Base-by-base conservation (phyloP, 2,888 invertebrate genomes). In the Dryobotodes eremita region DNA sequence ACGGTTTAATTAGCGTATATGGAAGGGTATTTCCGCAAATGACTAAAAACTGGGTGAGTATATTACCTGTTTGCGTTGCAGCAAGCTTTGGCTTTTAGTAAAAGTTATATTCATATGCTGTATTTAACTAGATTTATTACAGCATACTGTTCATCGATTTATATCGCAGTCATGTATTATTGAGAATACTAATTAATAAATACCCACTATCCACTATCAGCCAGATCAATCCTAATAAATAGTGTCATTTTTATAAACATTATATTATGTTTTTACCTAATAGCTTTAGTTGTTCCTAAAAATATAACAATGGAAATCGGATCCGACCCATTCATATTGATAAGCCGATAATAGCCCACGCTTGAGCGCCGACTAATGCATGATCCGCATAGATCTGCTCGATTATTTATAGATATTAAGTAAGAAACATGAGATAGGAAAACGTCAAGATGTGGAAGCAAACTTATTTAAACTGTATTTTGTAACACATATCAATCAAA, bases 1-100 rank as follows among this genome's bases (percentile, higher is more conserved):
- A 74, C 68, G 31, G 53, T 69, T 70, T 65, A 75, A 78, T 88
- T 78, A 83, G 61, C 73, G 62, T 86, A 17, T 72, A 59, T 68
- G 62, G 46, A 71, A 57, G 1, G 50, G 6, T 55, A 31, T 61
- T 61, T 46, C 2, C 13, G 17, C 2, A 17, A 62, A 61, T 64
- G 13, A 26, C 15, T 42, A 55, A 57, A 77, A 81, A 50, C 13
- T 17, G 26, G 20, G 5, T 57, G 6, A 10, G 42, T 61, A 50
- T 31, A 59, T 55, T 59, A 53, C 48, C n/a, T 66, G 13, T 70
- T 70, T 13, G n/a, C n/a, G 46, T 55, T 48, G 0, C 23, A 23
- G 26, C 20, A 71, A 53, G 11, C 53, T 53, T 3, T 31, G 7
- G 8, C 0, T 46, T 42, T 46, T 66, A 36, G 10, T 17, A 20